Base-by-base conservation (phyloP, 2,113 vertebrate genomes). In the Tangachromis dhanisi region DNA sequence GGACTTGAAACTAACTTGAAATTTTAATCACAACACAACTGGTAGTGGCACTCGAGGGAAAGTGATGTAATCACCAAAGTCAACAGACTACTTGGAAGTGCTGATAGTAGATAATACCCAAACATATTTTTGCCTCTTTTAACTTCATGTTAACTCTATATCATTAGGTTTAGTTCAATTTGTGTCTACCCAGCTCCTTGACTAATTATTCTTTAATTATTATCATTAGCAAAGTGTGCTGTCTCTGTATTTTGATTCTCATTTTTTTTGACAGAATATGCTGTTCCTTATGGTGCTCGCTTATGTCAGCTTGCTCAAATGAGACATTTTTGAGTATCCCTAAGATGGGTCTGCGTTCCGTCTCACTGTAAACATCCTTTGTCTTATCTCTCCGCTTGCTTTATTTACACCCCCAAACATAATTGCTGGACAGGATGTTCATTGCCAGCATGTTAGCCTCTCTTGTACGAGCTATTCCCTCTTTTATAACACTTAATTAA, bases 331-430 rank as follows among this genome's bases (percentile, higher is more conserved):
- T 90, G 90, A 92, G 90, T 83, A 83, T 83, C 84, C 54, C 57
- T 83, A 87, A 78, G 84, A 66, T 57, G 9, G 81, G 85, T 94
- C 95, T 96, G 95, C 84, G 93, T 96, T 92, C 79, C 91, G 90
- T 96, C 95, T 95, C 80, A 51, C 83, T 85, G 54, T 97, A 96
- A 97, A 97, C 96, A 96, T 96, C 96, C 96, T 96, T 93, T 84
- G 66, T 81, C 91, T 96, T 96, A 97, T 97, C 96, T 86, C 59
- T 88, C 21, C 16, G 16, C 57, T 71, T 53, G 81, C 81, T 91
- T 93, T 79, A 83, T 88, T 93, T 90, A 93, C 94, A 96, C 97
- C 68, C 63, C 93, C 86, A 80, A 81, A 57, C 47, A 88, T 90
- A 94, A 93, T 94, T 92, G 87, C 76, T 86, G 80, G 61, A 83